Base-by-base conservation (phyloP, 2,797 vertebrate genomes). In the Lutjanus argentimaculatus region DNA sequence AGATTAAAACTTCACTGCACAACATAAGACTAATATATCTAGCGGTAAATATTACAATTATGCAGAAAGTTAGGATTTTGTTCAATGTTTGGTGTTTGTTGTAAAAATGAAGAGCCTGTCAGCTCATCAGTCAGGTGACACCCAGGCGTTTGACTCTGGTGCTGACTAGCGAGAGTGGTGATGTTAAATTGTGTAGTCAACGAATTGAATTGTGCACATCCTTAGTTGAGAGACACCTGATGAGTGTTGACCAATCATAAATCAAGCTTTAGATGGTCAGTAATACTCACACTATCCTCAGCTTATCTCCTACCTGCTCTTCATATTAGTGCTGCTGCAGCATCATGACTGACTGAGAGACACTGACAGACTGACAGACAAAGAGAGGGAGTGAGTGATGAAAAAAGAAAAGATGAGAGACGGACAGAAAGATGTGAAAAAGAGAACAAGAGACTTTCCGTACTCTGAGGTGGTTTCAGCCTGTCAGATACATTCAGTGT, bases 401-500 rank as follows among this genome's bases (percentile, higher is more conserved):
- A 51, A 77, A 70, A 42, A 55, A 5, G 43, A 46, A 40, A 56
- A 40, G 13, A 49, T 9, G 46, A 75, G 53, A 57, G 49, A 57
- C 12, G 6, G 55, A 56, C 21, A 21, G 22, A 62, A 42, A 86
- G 66, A 72, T 13, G 67, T n/a, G 65, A 79, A 59, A 42, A 53
- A 14, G n/a, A 62, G 55, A 80, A 70, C 43, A 11, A 46, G 75
- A 87, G 76, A 63, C 69, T 82, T 77, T 80, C 42, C 1, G 64
- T 52, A 25, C 55, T 75, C 67, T 12, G 84, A 84, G 85, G 61
- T 82, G 79, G 67, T 67, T 77, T 75, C 19, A 21, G 73, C 77
- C 73, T 72, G 84, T 90, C 88, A 77, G 75, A 87, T 67, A 77
- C 68, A 52, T 17, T 88, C 83, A 75, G 72, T 16, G 79, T 90